phyloP scores from a whole-genome alignment of 2,888 invertebrate species.

The Plebejus argus region DNA sequence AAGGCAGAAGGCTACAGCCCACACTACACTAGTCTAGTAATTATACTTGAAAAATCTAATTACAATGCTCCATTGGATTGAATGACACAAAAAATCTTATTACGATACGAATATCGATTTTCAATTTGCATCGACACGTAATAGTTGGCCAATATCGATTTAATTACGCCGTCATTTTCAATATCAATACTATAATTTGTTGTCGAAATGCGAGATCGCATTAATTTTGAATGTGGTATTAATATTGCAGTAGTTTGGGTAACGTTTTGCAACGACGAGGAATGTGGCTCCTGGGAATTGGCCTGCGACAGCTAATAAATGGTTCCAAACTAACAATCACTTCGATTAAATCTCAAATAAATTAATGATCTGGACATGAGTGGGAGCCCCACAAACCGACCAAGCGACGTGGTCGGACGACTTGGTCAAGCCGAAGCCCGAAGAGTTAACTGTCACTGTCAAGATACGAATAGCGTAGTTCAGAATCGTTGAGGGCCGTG shows the following conservation, averaged over 20 bases:
- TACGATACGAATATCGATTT: constrained; percentile 50
- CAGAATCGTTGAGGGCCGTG: too few species aligned
- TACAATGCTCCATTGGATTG: background rate
- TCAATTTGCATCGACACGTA: constrained; percentile 50
- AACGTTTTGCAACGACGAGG: background rate
- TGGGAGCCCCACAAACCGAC: background rate
- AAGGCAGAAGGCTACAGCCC: too few species aligned
- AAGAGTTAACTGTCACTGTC: too few species aligned
- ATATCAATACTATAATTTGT: constrained; percentile 8
- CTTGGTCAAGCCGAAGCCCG: too few species aligned
- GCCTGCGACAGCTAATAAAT: background rate
- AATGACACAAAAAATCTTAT: constrained; percentile 18
- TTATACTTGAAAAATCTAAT: background rate
- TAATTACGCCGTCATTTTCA: constrained; percentile 33
- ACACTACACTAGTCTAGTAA: background rate
- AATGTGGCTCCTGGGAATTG: background rate
- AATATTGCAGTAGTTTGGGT: background rate
- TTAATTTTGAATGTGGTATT: background rate
- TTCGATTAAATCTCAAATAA: background rate
- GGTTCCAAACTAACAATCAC: background rate
- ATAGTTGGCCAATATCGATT: constrained; percentile 43
- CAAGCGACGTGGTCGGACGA: background rate
- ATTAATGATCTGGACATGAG: background rate
- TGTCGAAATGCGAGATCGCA: background rate
- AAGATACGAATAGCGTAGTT: too few species aligned